Percentiles rank a stretch among this genome's conserved stretches.
These are phyloP conservation scores for Carterocephalus palaemon DNA, from an alignment of 2,888 invertebrate species.

Conservation along the genomic window DNA sequence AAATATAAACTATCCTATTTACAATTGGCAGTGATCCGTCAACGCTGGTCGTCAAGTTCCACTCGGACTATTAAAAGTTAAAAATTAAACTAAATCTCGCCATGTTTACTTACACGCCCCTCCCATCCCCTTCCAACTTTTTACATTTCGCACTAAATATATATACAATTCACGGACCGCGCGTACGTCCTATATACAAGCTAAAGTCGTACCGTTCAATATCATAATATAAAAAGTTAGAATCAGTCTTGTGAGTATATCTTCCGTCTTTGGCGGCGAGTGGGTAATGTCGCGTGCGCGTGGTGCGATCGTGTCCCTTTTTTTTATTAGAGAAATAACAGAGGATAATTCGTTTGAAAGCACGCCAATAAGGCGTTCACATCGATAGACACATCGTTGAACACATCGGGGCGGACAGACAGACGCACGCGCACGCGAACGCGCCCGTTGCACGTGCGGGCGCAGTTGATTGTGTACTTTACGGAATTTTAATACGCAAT, in stretches of 20 bases:
- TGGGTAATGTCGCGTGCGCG: neutral
- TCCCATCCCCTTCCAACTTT: conserved; percentile 32
- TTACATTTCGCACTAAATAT: conserved; percentile 59
- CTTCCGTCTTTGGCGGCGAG: conserved; percentile 61
- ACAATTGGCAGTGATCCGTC: conserved; percentile 71
- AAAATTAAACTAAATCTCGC: conserved; percentile 47
- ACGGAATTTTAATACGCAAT: too few relatives aligned
- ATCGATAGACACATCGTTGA: too few relatives aligned
- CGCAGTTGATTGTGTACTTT: too few relatives aligned
- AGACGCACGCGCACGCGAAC: too few relatives aligned
- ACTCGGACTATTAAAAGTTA: conserved; percentile 51
- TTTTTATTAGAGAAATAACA: too few relatives aligned
- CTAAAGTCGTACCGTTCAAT: conserved; percentile 35
- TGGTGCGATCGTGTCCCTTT: too few relatives aligned
- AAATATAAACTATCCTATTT: conserved; percentile 31
- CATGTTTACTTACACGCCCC: conserved; percentile 34
- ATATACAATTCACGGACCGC: conserved; percentile 36
- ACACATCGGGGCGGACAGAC: too few relatives aligned
- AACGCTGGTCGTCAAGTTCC: conserved; percentile 63
- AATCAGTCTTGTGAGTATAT: conserved; percentile 73
- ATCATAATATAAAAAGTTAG: conserved; percentile 70
- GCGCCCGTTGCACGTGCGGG: too few relatives aligned
- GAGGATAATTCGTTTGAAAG: too few relatives aligned
- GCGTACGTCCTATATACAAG: conserved; percentile 2
- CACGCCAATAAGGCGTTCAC: too few relatives aligned